Percentiles rank a stretch among this genome's conserved stretches.
These are phyloP conservation scores for Microctenopoma lineatum DNA, from an alignment of 2,797 vertebrate species.

Conservation along the genomic window DNA sequence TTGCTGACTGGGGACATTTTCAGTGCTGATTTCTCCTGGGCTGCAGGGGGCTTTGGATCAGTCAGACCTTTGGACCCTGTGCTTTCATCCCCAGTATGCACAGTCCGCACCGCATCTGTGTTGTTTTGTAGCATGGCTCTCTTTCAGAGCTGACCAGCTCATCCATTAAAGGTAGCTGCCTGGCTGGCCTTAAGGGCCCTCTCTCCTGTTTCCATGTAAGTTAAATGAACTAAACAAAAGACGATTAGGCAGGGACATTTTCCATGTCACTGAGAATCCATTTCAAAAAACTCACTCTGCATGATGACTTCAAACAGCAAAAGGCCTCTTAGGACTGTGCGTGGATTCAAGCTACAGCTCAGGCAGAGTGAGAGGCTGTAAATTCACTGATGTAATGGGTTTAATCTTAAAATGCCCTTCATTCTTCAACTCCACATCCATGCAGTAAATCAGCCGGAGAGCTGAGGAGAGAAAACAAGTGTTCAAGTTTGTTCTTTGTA, in stretches of 20 bases:
- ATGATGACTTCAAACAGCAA: conserved; percentile 48
- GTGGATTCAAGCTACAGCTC: conserved; percentile 22
- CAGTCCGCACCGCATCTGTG: conserved; percentile 43
- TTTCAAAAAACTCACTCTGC: conserved; percentile 58
- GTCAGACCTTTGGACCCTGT: conserved; percentile 62
- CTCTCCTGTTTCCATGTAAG: conserved; percentile 58
- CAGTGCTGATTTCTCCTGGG: conserved; percentile 73
- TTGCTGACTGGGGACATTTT: conserved; percentile 78
- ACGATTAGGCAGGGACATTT: conserved; percentile 82
- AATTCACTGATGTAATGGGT: conserved; percentile 55
- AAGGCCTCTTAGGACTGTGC: conserved; percentile 25
- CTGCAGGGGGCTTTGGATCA: conserved; percentile 61
- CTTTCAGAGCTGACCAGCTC: conserved; percentile 70
- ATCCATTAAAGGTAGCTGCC: conserved; percentile 75
- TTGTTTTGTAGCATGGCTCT: conserved; percentile 61
- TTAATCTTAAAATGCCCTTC: conserved; percentile 62
- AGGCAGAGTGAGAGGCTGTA: conserved; percentile 37
- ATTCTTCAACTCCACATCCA: conserved; percentile 51
- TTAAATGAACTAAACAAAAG: conserved; percentile 81
- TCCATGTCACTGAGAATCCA: conserved; percentile 71
- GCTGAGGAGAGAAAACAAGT: conserved; percentile 49
- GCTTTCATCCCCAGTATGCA: conserved; percentile 74
- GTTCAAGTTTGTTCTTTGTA: conserved; percentile 46
- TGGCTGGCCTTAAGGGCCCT: conserved; percentile 56
- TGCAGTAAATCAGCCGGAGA: conserved; percentile 58